Conservation (phyloP, 2,797 vertebrate genomes). For the Mycteria americana region DNA sequence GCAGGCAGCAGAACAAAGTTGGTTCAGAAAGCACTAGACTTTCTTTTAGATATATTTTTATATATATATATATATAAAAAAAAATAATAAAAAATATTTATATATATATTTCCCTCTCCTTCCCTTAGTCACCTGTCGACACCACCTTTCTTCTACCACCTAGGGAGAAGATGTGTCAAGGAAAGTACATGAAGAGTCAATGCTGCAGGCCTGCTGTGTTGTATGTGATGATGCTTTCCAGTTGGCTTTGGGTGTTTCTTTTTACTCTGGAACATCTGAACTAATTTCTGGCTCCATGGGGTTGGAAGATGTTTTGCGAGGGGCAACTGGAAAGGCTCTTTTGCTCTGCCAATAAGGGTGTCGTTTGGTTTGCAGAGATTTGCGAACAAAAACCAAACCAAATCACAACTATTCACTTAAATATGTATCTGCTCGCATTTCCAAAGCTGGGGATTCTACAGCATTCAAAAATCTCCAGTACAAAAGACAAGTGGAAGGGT, state of each 20-base stretch:
- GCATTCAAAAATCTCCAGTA: neutral
- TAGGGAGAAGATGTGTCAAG: slow-evolving; percentile 30
- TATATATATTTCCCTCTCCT: slow-evolving; percentile 18
- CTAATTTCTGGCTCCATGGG: slow-evolving; percentile 3
- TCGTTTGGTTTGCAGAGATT: neutral
- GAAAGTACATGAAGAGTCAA: neutral
- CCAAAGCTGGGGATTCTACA: neutral
- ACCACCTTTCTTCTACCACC: slow-evolving; percentile 16
- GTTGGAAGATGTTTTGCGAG: neutral
- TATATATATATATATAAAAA: neutral
- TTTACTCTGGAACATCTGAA: slow-evolving; percentile 3
- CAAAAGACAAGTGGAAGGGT: neutral
- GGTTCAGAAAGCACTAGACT: neutral
- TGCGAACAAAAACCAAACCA: neutral
- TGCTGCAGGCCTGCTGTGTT: neutral
- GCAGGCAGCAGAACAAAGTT: neutral
- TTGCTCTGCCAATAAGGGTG: neutral
- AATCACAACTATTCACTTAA: neutral
- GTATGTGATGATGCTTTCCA: slow-evolving; percentile 9
- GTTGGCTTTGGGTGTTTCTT: neutral
- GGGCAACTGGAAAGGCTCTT: neutral
- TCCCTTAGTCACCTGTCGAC: slow-evolving; percentile 40
- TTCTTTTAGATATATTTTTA: neutral
- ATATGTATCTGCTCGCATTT: neutral
- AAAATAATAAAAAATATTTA: neutral